Conservation (phyloP, 2,888 invertebrate genomes). For the Cecidostiba fungosa region DNA sequence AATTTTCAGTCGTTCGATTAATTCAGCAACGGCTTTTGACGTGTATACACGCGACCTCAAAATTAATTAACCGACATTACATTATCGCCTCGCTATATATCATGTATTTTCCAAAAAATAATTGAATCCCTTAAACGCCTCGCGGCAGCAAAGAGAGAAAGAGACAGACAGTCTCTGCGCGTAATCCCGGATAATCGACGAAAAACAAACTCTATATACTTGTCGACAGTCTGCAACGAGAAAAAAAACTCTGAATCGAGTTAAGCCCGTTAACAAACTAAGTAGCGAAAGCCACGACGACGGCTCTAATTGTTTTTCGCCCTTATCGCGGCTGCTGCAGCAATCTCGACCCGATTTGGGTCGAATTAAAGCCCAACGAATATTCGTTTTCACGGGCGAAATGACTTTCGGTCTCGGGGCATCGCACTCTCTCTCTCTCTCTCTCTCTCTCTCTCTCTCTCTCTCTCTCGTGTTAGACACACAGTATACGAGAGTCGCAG, state of each 20-base stretch:
- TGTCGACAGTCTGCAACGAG: neutral
- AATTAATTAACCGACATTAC: neutral
- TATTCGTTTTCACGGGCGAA: slow-evolving; percentile 55
- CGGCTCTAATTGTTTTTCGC: slow-evolving; percentile 40
- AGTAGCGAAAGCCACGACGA: slow-evolving; percentile 14
- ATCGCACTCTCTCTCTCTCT: neutral
- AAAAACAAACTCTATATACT: neutral
- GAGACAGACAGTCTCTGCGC: neutral
- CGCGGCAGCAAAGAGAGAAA: neutral
- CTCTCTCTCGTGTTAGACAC: neutral
- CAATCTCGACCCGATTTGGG: slow-evolving; percentile 52
- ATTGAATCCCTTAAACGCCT: neutral
- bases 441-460: neutral
- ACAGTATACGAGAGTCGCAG: slow-evolving; percentile 11
- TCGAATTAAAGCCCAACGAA: slow-evolving; percentile 37
- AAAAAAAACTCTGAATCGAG: neutral
- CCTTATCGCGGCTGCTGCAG: slow-evolving; percentile 27
- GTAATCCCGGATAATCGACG: neutral
- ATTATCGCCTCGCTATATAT: neutral
- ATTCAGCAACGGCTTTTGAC: neutral
- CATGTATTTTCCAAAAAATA: neutral
- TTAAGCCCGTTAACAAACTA: slow-evolving; percentile 8
- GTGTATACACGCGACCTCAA: neutral
- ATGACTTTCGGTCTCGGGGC: slow-evolving; percentile 41
- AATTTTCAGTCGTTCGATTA: neutral